These are phyloP conservation scores for Atopsyche davidsoni DNA, from an alignment of 1,140 invertebrate genomes.

Conservation along the genomic window DNA sequence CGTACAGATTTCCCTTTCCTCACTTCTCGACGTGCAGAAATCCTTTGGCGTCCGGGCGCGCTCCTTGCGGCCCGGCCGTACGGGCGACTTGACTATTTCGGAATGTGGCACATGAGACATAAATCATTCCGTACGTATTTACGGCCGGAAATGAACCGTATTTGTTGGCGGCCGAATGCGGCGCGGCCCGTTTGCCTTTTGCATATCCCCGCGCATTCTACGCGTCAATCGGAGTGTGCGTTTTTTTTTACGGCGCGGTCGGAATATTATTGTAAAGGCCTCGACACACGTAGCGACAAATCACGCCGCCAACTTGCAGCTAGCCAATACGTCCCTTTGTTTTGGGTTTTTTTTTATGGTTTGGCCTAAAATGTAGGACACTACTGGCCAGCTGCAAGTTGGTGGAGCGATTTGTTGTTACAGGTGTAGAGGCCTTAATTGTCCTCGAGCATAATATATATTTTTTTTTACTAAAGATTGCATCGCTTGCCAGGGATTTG, in stretches of 20 bases:
- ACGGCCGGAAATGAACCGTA: conserved; percentile 8
- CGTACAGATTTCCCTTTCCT: no score
- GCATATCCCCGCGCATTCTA: conserved; percentile 7
- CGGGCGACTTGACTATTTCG: not conserved
- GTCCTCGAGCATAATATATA: no score
- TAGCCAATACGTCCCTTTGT: no score
- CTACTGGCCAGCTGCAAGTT: no score
- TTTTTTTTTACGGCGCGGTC: conserved; percentile 7
- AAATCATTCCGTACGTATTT: conserved; percentile 13
- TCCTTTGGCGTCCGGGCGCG: no score
- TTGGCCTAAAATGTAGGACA: no score
- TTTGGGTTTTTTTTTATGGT: no score
- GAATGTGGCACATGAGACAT: conserved; percentile 8
- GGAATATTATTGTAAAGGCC: not conserved
- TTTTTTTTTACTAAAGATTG: no score
- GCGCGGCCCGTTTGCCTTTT: not conserved
- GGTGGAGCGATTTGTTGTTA: no score
- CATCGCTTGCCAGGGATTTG: no score
- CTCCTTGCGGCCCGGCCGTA: not conserved
- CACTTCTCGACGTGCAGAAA: no score
- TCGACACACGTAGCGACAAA: not conserved
- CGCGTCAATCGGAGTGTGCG: conserved; percentile 8
- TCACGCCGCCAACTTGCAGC: not conserved
- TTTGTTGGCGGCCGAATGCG: conserved; percentile 1
- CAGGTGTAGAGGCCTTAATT: no score